A percentile compares a stretch with the other conserved stretches of the same genome.
These are phyloP conservation scores for Ceryle rudis DNA, from an alignment of 2,797 vertebrate genomes.

Conservation along the genomic window DNA sequence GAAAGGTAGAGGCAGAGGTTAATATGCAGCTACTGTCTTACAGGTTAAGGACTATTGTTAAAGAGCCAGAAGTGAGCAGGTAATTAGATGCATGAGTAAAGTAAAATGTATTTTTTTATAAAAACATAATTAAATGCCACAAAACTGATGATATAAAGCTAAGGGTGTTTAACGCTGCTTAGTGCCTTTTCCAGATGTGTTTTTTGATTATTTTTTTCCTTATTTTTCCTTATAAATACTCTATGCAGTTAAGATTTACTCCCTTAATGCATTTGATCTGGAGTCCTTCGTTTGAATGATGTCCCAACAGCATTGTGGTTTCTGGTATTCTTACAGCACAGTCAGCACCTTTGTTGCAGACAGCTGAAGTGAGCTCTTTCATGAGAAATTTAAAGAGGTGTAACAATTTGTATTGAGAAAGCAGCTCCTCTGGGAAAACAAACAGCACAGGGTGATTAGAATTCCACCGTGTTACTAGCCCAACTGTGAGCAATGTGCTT, in stretches of 20 bases:
- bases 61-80: neutral
- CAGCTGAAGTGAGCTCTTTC: neutral
- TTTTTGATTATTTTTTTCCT: neutral
- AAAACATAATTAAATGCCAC: neutral
- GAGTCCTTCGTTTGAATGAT: neutral
- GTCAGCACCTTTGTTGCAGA: neutral
- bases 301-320: neutral
- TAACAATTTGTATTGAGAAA: neutral
- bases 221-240: neutral
- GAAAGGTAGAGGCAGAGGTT: neutral
- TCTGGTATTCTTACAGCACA: neutral
- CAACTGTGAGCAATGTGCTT: neutral
- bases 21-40: neutral
- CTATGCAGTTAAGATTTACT: neutral
- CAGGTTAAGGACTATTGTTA: neutral
- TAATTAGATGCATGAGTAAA: neutral
- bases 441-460: neutral
- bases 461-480: neutral
- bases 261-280: neutral
- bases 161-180: neutral
- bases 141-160: neutral
- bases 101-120: neutral
- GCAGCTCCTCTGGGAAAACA: neutral
- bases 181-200: neutral
- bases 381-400: neutral